Percentiles rank a stretch among this genome's conserved stretches.
Conservation (phyloP, 2,797 vertebrate genomes). For the Amazona finschi region DNA sequence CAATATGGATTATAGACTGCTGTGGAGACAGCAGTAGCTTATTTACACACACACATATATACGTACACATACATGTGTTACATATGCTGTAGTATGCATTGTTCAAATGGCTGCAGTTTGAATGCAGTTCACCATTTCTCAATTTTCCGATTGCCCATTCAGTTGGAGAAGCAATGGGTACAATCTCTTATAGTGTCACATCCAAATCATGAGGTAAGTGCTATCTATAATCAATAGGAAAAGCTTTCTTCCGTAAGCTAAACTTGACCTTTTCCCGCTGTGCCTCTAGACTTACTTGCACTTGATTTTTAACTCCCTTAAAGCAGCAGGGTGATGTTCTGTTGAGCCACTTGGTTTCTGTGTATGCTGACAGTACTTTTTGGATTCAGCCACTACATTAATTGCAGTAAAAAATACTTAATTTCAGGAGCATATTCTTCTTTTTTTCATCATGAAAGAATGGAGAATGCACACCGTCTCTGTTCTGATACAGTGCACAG, state of each 20-base stretch:
- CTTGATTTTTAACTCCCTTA: neutral
- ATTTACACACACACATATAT: neutral
- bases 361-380: neutral
- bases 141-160: neutral
- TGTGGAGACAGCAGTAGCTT: neutral
- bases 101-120: neutral
- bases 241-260: neutral
- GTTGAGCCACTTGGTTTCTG: neutral
- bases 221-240: slow-evolving; percentile 2
- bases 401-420: neutral
- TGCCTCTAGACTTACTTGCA: neutral
- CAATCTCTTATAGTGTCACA: neutral
- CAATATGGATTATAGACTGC: neutral
- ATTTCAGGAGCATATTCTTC: neutral
- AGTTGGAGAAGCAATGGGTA: neutral
- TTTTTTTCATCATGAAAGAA: neutral
- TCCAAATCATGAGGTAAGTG: neutral
- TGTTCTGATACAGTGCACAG: neutral
- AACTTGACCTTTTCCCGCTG: neutral
- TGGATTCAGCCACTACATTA: neutral
- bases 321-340: neutral
- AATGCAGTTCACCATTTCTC: neutral
- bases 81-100: neutral
- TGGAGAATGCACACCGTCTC: rapidly evolving
- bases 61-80: rapidly evolving